A percentile compares a stretch with the other conserved stretches of the same genome.
phyloP scores from a whole-genome alignment of 2,888 invertebrate species.

The Morpho deidamia region DNA sequence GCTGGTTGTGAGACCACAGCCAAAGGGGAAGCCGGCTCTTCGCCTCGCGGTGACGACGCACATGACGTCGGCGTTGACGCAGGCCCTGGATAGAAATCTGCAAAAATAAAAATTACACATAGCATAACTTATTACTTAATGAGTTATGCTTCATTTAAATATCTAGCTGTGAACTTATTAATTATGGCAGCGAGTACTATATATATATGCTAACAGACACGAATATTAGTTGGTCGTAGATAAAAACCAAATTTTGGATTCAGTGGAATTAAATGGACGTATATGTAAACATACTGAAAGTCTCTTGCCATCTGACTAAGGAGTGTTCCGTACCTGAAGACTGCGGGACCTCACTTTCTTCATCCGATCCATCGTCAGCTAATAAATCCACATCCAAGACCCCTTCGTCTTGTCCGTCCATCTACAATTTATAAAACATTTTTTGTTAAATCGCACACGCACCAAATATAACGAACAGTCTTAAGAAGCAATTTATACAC shows the following conservation, averaged over 20 bases:
- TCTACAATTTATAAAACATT: conserved; percentile 48
- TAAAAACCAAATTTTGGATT: too few species aligned
- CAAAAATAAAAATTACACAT: conserved; percentile 6
- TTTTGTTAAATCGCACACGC: too few species aligned
- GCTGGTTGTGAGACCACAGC: conserved; percentile 52
- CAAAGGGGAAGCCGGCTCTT: conserved; percentile 81
- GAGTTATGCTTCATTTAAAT: too few species aligned
- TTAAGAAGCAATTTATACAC: not conserved
- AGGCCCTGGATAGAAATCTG: conserved; percentile 79
- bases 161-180: too few species aligned
- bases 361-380: conserved; percentile 85
- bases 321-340: conserved; percentile 59
- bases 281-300: too few species aligned
- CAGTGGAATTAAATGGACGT: too few species aligned
- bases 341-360: conserved; percentile 83
- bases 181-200: too few species aligned
- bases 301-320: too few species aligned
- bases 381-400: conserved; percentile 84
- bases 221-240: too few species aligned
- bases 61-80: conserved; percentile 82
- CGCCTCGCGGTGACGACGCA: conserved; percentile 80
- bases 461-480: too few species aligned
- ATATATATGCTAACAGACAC: too few species aligned
- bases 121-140: too few species aligned
- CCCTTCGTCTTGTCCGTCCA: conserved; percentile 72